Base-by-base conservation (phyloP, 2,888 invertebrate species). In the Lithophane socia region DNA sequence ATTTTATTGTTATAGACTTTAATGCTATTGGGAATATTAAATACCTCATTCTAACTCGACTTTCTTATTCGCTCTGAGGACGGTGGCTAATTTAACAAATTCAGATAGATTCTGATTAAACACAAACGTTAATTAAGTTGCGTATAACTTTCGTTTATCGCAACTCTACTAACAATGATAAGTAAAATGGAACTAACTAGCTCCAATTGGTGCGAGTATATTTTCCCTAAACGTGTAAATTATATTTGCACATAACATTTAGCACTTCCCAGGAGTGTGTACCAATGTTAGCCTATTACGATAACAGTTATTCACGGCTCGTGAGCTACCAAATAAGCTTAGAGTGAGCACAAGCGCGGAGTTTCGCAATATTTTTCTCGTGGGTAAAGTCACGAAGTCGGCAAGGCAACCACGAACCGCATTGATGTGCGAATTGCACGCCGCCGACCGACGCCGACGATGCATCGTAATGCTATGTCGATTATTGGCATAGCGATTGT, bases 281-380 rank as follows among this genome's bases (percentile, higher is more conserved):
- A 79, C 74, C 80, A 82, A 90, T 90, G 89, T 88, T 90, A 88
- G 90, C 90, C 90, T 90, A 92, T 93, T 92, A 93, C 92, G 91
- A 92, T 93, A 93, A 94, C 94, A 92, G 94, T 94, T 93, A 94
- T 92, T 92, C 92, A 88, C 91, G 90, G 90, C 92, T 93, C 94
- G 94, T 94, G 94, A 93, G 92, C 94, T 92, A 93, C 94, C 94
- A 94, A 95, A 94, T 92, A 94, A 93, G 93, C 92, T 91, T 90
- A 82, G 83, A 89, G 88, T 88, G 88, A 90, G 89, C 89, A 87
- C 87, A 90, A 86, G 86, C 82, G 83, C 86, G 71, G 64, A 85
- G 88, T 93, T 93, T 93, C 90, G 92, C 90, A 95, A 94, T 92
- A 93, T 92, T 93, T 93, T 93, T 93, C 93, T 92, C 91, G 90